Percentiles rank a stretch among this genome's conserved stretches.
These are phyloP conservation scores for Tinea trinotella DNA, from an alignment of 2,888 invertebrate genomes.

Conservation along the genomic window DNA sequence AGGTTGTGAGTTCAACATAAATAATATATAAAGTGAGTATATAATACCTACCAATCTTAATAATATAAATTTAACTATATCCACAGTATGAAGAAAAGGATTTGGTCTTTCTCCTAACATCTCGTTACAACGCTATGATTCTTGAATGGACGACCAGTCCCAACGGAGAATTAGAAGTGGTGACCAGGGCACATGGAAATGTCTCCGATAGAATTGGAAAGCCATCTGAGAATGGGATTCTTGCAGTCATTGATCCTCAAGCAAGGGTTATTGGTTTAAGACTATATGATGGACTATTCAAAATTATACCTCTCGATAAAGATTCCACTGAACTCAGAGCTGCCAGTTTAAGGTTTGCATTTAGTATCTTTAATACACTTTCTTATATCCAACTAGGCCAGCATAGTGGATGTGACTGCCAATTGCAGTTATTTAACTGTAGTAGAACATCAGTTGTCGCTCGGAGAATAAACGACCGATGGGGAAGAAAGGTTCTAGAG, in stretches of 20 bases:
- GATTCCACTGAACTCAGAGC: constrained; percentile 95
- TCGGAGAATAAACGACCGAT: too few relatives aligned
- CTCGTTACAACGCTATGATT: constrained; percentile 97
- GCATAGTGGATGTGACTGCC: too few relatives aligned
- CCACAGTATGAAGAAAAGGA: constrained; percentile 91
- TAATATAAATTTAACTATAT: background rate
- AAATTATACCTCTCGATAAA: constrained; percentile 96
- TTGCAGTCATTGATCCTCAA: constrained; percentile 96
- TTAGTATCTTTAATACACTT: too few relatives aligned
- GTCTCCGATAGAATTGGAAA: constrained; percentile 96
- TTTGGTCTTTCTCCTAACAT: constrained; percentile 92
- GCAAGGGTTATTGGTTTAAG: constrained; percentile 95
- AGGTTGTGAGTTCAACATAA: too few relatives aligned
- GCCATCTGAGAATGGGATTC: constrained; percentile 95
- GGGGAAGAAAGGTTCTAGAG: too few relatives aligned
- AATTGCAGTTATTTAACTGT: too few relatives aligned
- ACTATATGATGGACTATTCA: constrained; percentile 96
- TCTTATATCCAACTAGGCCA: too few relatives aligned
- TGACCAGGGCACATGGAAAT: constrained; percentile 96
- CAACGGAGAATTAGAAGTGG: constrained; percentile 90
- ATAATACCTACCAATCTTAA: background rate
- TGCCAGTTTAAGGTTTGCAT: constrained; percentile 81
- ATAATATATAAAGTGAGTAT: too few relatives aligned
- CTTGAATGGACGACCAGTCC: constrained; percentile 84
- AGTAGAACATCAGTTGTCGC: too few relatives aligned